These are phyloP conservation scores for Hemicordylus capensis DNA, from an alignment of 2,113 vertebrate species.

Conservation along the genomic window DNA sequence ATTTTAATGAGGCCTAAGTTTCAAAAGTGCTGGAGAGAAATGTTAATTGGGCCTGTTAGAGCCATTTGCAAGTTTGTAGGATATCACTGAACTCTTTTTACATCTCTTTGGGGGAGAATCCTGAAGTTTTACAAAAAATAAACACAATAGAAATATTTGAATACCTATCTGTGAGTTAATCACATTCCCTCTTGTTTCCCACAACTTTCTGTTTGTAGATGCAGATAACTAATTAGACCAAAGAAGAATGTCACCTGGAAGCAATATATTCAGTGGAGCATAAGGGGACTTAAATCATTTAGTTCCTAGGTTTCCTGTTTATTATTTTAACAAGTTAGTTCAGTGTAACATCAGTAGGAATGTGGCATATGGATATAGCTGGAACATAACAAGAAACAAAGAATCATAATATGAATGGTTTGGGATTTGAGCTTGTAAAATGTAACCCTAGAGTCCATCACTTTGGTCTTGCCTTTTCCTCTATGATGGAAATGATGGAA, in stretches of 20 bases:
- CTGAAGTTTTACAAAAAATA: constrained; percentile 49
- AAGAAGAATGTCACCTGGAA: constrained; percentile 35
- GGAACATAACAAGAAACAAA: background rate
- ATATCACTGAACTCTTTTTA: constrained; percentile 47
- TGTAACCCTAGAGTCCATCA: background rate
- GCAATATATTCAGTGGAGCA: constrained; percentile 13
- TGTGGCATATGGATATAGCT: background rate
- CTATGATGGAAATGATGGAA: background rate
- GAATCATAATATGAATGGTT: background rate
- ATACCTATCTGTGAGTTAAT: constrained; percentile 10
- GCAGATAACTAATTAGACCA: background rate
- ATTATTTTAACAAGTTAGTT: background rate
- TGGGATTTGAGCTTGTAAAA: too few species aligned
- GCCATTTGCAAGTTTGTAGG: constrained; percentile 44
- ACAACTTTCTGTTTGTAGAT: constrained; percentile 31
- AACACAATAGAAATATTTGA: constrained; percentile 19
- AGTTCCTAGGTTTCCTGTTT: background rate
- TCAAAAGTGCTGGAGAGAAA: constrained; percentile 56
- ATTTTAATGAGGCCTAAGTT: constrained; percentile 59
- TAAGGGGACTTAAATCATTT: constrained; percentile 30
- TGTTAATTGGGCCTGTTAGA: constrained; percentile 52
- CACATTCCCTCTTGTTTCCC: constrained; percentile 21
- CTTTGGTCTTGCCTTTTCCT: background rate
- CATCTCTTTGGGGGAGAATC: constrained; percentile 52
- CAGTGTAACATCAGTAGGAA: background rate